Evolutionary conservation across 2,797 vertebrate species (phyloP), one percentile per base, ranked within the genome.

Genomic region (Helostoma temminkii): DNA sequence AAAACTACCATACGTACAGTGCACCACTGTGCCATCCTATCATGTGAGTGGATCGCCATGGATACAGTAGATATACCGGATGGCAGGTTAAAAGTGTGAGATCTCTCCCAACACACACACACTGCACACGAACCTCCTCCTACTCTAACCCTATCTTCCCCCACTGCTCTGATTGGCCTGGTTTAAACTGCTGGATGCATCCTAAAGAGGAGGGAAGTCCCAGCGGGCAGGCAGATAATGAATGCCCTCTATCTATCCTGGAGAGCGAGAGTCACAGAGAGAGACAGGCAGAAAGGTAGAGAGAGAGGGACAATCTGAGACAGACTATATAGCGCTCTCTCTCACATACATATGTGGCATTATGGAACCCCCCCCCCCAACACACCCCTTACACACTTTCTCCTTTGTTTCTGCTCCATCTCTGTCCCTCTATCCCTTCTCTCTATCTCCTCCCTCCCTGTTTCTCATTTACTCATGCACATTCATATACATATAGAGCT

Each of bases 201-300:
- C 79, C 83, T 82, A 84, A 86, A 85, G 83, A 89, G 82, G 77
- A 66, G 64, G 80, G 70, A 68, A 79, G 72, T 91, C 91, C 88
- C 91, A 79, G 79, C 0, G 77, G 90, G 75, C 73, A 26, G 0
- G 49, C 75, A 84, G 88, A 90, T 91, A 93, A 92, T 89, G 89
- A 90, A 91, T 87, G 86, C 77, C 90, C 89, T 89, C 86, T 85
- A 88, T 88, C 82, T 88, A 70, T 84, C 82, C 78, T 80, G 85
- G 76, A 80, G 74, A 87, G 84, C 9, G 15, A 75, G 64, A 43
- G 41, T 58, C 66, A 82, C 26, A 53, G 71, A 67, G 49, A 66
- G 50, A 84, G 41, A 68, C 3, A 25, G 55, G 30, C 50, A 71
- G 71, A 64, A 22, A 48, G 57, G 59, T 43, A 18, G 71, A 64